Conservation (phyloP, 1,140 invertebrate genomes). For the Drosophila ambigua region DNA sequence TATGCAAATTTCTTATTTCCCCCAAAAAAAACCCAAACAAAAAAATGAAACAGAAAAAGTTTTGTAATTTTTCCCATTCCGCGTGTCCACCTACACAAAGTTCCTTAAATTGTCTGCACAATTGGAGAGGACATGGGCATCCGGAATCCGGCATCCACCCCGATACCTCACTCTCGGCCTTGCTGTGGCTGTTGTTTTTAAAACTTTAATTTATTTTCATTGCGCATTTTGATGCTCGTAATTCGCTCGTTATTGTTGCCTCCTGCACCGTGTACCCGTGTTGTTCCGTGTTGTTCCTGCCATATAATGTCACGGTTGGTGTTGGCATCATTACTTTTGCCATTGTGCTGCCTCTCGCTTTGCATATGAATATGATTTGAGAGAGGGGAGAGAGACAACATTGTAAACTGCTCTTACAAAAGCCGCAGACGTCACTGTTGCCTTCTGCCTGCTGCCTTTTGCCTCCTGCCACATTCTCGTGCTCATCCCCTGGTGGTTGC, state of each 20-base stretch:
- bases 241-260: slow-evolving; percentile 81
- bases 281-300: slow-evolving; percentile 14
- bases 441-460: slow-evolving; percentile 3
- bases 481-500: not conserved
- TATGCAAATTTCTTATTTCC: slow-evolving; percentile 80
- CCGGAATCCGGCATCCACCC: not conserved
- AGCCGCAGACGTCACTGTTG: slow-evolving; percentile 42
- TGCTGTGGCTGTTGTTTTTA: slow-evolving; percentile 49
- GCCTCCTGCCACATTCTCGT: slow-evolving; percentile 1
- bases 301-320: slow-evolving; percentile 73
- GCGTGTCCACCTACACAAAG: slow-evolving; percentile 71
- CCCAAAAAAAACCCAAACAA: not conserved
- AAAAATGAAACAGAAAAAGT: slow-evolving; percentile 42
- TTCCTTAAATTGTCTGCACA: slow-evolving; percentile 44
- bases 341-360: slow-evolving; percentile 62
- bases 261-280: slow-evolving; percentile 40
- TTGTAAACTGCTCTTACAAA: slow-evolving; percentile 76
- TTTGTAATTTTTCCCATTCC: slow-evolving; percentile 19
- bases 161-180: not conserved
- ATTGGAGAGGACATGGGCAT: slow-evolving; percentile 26
- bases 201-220: slow-evolving; percentile 83
- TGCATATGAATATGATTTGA: slow-evolving; percentile 82
- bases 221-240: slow-evolving; percentile 83
- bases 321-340: slow-evolving; percentile 76
- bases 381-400: slow-evolving; percentile 37